A percentile compares a stretch with the other conserved stretches of the same genome.
phyloP scores from a whole-genome alignment of 1,140 invertebrate genomes.

The Zophobas morio region DNA sequence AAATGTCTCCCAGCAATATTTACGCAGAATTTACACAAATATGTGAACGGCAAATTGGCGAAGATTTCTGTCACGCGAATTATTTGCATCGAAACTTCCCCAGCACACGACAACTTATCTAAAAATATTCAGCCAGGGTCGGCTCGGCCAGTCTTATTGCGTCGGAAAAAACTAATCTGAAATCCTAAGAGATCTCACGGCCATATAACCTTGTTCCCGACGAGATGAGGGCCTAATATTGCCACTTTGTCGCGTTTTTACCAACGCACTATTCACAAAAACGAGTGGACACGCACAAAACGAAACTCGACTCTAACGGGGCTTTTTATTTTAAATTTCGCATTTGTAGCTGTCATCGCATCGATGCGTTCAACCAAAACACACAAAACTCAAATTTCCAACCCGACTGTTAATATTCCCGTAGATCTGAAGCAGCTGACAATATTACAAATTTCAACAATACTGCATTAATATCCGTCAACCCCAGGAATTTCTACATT shows the following conservation, averaged over 20 bases:
- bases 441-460: slow-evolving; percentile 14
- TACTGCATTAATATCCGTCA: not conserved
- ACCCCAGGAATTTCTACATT: too few relatives aligned
- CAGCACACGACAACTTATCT: not conserved
- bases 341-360: too few relatives aligned
- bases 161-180: not conserved
- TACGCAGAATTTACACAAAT: not conserved
- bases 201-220: not conserved
- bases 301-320: too few relatives aligned
- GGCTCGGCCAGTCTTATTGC: not conserved
- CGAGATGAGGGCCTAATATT: not conserved
- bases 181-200: not conserved
- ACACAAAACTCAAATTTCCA: too few relatives aligned
- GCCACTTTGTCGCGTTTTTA: not conserved
- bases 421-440: slow-evolving; percentile 9
- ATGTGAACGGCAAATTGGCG: not conserved
- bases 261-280: too few relatives aligned
- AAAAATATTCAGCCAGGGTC: not conserved
- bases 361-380: too few relatives aligned
- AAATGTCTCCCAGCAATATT: not conserved
- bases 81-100: not conserved
- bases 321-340: too few relatives aligned
- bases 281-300: too few relatives aligned
- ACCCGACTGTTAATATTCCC: not conserved
- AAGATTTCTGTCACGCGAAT: not conserved